A percentile compares a stretch with the other conserved stretches of the same genome.
Conservation (phyloP, 2,888 invertebrate species). For the Dynastes grantii region DNA sequence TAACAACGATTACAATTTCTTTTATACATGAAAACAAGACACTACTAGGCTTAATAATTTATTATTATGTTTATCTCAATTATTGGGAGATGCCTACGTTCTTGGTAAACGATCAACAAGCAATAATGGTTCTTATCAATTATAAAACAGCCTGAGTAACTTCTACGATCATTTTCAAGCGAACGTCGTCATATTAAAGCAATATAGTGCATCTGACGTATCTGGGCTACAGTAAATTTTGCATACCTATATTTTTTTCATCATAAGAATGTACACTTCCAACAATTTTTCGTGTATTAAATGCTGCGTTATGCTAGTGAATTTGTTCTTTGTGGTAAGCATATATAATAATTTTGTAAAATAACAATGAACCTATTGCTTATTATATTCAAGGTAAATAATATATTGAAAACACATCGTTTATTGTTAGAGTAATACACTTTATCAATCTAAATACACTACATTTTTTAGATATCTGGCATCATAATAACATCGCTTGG, state of each 20-base stretch:
- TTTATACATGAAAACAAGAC: background rate
- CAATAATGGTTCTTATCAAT: constrained; percentile 6
- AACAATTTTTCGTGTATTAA: constrained; percentile 42
- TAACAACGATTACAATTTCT: background rate
- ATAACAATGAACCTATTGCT: background rate
- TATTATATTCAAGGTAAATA: too few relatives aligned
- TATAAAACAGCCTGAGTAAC: background rate
- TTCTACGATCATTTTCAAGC: background rate
- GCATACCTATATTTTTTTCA: too few relatives aligned
- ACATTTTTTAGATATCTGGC: constrained; percentile 84
- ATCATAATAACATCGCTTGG: constrained; percentile 88
- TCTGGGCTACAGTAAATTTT: too few relatives aligned
- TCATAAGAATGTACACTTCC: constrained; percentile 12
- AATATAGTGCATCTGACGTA: too few relatives aligned
- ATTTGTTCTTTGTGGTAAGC: constrained; percentile 89
- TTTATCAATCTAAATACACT: constrained; percentile 21
- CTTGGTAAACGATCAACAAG: background rate
- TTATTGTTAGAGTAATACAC: background rate
- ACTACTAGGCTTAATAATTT: too few relatives aligned
- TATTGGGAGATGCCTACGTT: background rate
- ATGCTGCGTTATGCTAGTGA: constrained; percentile 88
- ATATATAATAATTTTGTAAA: constrained; percentile 55
- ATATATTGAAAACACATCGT: too few relatives aligned
- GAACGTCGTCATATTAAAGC: background rate
- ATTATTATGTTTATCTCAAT: too few relatives aligned